Base-by-base conservation (phyloP, 2,797 vertebrate genomes). In the Acrossocheilus fasciatus region DNA sequence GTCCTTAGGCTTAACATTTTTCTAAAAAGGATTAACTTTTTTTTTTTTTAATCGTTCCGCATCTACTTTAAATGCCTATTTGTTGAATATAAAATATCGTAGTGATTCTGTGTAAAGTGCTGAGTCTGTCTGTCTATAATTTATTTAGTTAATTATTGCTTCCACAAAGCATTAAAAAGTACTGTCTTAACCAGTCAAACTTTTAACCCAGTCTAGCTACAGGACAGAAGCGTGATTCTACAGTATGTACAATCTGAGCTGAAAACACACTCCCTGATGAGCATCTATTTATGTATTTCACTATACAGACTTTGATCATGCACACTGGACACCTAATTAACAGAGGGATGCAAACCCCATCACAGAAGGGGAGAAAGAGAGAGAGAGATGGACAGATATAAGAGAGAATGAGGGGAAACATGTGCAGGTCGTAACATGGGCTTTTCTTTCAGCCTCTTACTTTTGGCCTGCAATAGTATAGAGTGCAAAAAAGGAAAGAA, bases 401-500 rank as follows among this genome's bases (percentile, higher is more conserved):
- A 34, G 43, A 34, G 17, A 84, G 12, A 75, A 66, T 74, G 36
- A 50, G 36, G 57, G 45, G 23, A 85, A 57, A 77, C 50, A 64
- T 47, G 52, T 75, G 34, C 83, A 73, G 75, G 84, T 85, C 81
- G 90, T 74, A 68, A 59, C 17, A 1, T 66, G 43, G 54, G 59
- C 14, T 50, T 68, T 86, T 83, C 70, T 83, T 54, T 74, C 45
- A 54, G 59, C 76, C 83, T 62, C 69, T 78, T 79, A 76, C 36
- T 88, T 89, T 86, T 86, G 68, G 91, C 82, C 91, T 92, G 90
- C 70, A 90, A 88, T 82, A 86, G 89, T 75, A 81, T 89, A 54
- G 91, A 89, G 84, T 57, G 91, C 94, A 96, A 96, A 94, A 96
- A 96, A 95, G 96, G 95, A 89, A 64, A 92, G 88, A 96, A 94